These are phyloP conservation scores for Linyphia triangularis DNA, from an alignment of 2,888 invertebrate genomes.

Conservation along the genomic window DNA sequence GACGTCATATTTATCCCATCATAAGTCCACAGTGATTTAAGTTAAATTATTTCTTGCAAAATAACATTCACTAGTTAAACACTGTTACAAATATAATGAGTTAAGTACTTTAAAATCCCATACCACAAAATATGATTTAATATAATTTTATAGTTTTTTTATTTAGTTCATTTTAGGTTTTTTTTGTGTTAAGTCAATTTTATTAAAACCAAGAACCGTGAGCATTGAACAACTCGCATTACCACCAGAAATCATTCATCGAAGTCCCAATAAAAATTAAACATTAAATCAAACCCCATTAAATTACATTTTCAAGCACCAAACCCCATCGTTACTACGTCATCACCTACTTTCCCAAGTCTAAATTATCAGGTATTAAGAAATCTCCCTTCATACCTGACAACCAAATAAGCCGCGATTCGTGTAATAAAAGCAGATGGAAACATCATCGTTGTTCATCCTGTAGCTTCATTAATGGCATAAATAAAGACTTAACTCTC, in stretches of 20 bases:
- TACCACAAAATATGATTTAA: too few relatives aligned
- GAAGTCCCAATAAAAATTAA: not conserved
- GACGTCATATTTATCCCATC: too few relatives aligned
- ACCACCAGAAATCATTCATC: too few relatives aligned
- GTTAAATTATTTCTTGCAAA: too few relatives aligned
- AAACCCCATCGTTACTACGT: constrained; percentile 48
- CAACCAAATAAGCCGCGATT: not conserved
- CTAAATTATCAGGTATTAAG: constrained; percentile 47
- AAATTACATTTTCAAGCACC: not conserved
- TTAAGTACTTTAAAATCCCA: too few relatives aligned
- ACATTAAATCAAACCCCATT: not conserved
- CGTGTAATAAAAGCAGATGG: constrained; percentile 66
- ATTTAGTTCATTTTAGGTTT: not conserved
- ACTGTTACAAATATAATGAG: too few relatives aligned
- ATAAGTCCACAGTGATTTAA: too few relatives aligned
- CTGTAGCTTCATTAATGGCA: constrained; percentile 8
- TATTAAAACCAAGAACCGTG: too few relatives aligned
- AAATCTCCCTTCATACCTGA: not conserved
- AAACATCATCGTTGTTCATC: not conserved
- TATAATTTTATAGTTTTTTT: too few relatives aligned
- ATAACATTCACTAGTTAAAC: too few relatives aligned
- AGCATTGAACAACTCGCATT: too few relatives aligned
- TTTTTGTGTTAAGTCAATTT: not conserved
- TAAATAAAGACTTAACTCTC: constrained; percentile 8
- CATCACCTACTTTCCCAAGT: constrained; percentile 16